A percentile compares a stretch with the other conserved stretches of the same genome.
phyloP scores from a whole-genome alignment of 2,888 invertebrate genomes.

The Chouioia cunea region DNA sequence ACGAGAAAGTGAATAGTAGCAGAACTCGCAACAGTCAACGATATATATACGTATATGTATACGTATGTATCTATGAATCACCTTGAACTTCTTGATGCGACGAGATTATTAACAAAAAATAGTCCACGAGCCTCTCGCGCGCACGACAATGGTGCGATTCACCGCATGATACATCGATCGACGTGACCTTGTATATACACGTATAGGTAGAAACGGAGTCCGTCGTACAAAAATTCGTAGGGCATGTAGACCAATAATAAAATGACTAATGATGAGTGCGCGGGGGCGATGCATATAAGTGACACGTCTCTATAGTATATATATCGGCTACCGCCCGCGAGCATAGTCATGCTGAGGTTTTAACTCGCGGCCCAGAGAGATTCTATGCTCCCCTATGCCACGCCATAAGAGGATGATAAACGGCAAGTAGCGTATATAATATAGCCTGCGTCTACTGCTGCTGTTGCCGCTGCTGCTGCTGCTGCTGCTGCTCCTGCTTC shows the following conservation, averaged over 20 bases:
- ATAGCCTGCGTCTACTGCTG: neutral
- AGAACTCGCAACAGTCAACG: too few species aligned
- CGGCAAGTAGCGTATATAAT: constrained; percentile 45
- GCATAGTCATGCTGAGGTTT: constrained; percentile 68
- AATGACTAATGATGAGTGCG: constrained; percentile 49
- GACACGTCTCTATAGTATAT: too few species aligned
- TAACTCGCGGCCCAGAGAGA: constrained; percentile 58
- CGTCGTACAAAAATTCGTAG: constrained; percentile 38
- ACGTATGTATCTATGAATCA: too few species aligned
- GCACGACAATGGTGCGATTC: constrained; percentile 14
- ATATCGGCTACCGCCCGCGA: constrained; percentile 61
- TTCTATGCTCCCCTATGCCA: too few species aligned
- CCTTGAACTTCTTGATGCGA: constrained; percentile 14
- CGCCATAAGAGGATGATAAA: constrained; percentile 59
- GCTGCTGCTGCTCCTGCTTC: constrained; percentile 5
- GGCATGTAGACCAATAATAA: constrained; percentile 23
- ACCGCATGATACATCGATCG: constrained; percentile 42
- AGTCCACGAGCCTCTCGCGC: neutral
- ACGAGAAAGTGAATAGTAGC: too few species aligned
- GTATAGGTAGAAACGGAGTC: constrained; percentile 8
- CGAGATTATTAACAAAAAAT: constrained; percentile 13
- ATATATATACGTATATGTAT: constrained; percentile 3
- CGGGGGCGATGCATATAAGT: constrained; percentile 60
- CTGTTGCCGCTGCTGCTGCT: constrained; percentile 11
- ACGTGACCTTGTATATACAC: constrained; percentile 38